Base-by-base conservation (phyloP, 2,797 vertebrate species). In the Natrix natrix region DNA sequence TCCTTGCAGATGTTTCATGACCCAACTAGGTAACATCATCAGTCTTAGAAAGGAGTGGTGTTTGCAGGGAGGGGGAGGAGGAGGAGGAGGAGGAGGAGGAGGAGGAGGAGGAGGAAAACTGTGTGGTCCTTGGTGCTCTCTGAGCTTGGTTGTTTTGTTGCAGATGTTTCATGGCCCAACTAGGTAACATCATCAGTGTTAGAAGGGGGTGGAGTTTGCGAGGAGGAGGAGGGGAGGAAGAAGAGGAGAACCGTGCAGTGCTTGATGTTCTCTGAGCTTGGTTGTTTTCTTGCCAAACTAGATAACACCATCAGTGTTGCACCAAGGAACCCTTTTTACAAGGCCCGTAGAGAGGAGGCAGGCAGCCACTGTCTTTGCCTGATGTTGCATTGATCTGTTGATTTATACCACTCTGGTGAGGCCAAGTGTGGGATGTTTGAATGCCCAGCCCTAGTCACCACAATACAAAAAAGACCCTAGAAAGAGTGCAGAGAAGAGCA, bases 331-430 rank as follows among this genome's bases (percentile, higher is more conserved):
- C 26, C 87, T 1, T 0, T 92, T 88, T 57, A 86, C 28, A 1
- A 86, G 88, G 0, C 22, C 91, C 69, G 1, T 91, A 89, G 66
- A 57, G 83, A 13, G 28, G 20, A 86, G 88, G 74, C 83, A 87
- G 88, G 74, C 83, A 87, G 90, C 32, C 0, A 0, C 1, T 7
- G 4, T 16, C 7, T 93, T 20, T 54, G 86, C 26, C 16, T 13
- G 11, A 37, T 22, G 43, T 26, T 43, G 24, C 48, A 59, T 28
- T 28, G 69, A 16, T 26, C 13, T 60, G 20, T n/a, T 48, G 90
- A 26, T 43, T 57, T 57, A 26, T 14, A 7, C 56, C 10, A 17
- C 37, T 59, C 74, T 83, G 12, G 12, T 1, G 28, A 66, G 63
- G n/a, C 63, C 63, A n/a, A 0, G 0, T 28, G n/a, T 66, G 12